Conservation (phyloP, 1,140 invertebrate genomes). For the Ceratitis capitata region DNA sequence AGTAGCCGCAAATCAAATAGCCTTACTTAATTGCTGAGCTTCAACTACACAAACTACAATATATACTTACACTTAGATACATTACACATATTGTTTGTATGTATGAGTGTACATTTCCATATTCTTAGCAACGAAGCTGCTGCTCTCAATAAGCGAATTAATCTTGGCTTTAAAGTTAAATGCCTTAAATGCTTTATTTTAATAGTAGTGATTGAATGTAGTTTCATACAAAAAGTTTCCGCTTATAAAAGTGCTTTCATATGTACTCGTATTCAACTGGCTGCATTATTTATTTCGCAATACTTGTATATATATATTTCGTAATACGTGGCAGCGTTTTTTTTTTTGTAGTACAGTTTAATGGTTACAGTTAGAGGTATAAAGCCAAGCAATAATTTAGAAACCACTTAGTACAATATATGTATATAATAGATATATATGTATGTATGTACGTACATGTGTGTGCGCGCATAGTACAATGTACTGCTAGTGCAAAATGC, state of each 20-base stretch:
- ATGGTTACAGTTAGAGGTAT: not conserved
- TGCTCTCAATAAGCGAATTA: not conserved
- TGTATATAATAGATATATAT: not conserved
- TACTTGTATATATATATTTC: too few species aligned
- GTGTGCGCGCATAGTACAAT: not conserved
- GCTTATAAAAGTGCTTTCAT: not conserved
- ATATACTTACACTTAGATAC: too few species aligned
- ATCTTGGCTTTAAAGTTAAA: not conserved
- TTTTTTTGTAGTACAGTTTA: not conserved
- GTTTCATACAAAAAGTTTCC: not conserved
- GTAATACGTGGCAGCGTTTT: not conserved
- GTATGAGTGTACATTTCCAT: too few species aligned
- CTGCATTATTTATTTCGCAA: not conserved
- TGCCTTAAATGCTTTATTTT: not conserved
- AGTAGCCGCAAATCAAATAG: too few species aligned
- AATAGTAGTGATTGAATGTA: not conserved
- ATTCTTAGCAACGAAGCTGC: too few species aligned
- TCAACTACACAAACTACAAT: too few species aligned
- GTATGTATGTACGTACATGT: not conserved
- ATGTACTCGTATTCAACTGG: not conserved
- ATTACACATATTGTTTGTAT: too few species aligned
- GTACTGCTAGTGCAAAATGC: not conserved
- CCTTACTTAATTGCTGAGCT: too few species aligned
- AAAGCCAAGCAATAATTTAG: not conserved
- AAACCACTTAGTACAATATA: not conserved